These are phyloP conservation scores for Dendrocopos noguchii DNA, from an alignment of 2,113 vertebrate species.

Conservation along the genomic window DNA sequence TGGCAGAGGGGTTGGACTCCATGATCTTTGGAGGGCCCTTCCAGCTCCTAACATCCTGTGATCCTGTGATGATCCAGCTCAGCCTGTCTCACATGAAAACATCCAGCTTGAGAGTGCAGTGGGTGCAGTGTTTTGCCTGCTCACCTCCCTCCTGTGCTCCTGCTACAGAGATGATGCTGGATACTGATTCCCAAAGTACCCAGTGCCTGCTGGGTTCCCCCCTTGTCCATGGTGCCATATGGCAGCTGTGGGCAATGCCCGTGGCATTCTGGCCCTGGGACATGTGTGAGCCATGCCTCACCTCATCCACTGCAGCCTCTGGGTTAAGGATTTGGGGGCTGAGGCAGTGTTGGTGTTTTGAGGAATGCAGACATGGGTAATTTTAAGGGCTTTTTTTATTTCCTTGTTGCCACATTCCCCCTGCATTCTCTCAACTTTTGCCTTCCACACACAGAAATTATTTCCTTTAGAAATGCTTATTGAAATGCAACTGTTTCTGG, in stretches of 20 bases:
- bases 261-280: neutral
- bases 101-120: fast-evolving
- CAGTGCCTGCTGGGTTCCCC: neutral
- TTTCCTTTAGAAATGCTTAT: neutral
- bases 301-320: neutral
- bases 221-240: fast-evolving
- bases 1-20: too few species aligned
- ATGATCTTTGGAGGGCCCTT: too few species aligned
- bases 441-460: neutral
- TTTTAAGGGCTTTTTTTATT: conserved; percentile 48
- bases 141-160: fast-evolving
- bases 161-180: neutral
- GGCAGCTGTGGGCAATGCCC: neutral
- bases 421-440: neutral
- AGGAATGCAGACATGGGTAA: neutral
- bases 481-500: neutral
- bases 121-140: fast-evolving
- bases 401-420: neutral
- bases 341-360: fast-evolving
- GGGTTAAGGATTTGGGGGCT: fast-evolving
- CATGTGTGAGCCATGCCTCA: fast-evolving
- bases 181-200: neutral
- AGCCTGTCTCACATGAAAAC: neutral
- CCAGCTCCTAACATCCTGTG: too few species aligned
- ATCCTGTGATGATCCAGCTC: neutral